Evolutionary conservation across 2,797 vertebrate genomes (phyloP).

Genomic region (Peromyscus melanophrys): DNA sequence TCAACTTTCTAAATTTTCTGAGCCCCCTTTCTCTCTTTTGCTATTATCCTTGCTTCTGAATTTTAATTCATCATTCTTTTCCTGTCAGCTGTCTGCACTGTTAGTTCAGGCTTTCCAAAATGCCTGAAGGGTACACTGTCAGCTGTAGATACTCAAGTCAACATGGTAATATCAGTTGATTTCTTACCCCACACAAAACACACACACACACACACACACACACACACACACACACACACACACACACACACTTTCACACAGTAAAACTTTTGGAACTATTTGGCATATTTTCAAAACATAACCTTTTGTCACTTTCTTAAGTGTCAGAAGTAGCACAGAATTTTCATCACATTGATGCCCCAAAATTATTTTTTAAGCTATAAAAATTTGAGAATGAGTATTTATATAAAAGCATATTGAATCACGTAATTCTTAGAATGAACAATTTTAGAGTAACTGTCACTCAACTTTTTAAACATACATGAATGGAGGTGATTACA

Average conservation of each 20-base stretch:
- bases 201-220: not conserved
- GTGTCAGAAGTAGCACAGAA: constrained; percentile 34
- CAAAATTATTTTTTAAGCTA: constrained; percentile 64
- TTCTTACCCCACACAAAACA: constrained; percentile 25
- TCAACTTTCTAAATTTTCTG: constrained; percentile 50
- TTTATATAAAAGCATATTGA: not conserved
- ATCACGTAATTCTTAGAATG: not conserved
- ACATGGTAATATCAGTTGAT: constrained; percentile 76
- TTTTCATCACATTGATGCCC: constrained; percentile 57
- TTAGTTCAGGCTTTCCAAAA: constrained; percentile 79
- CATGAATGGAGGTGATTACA: not conserved
- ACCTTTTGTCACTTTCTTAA: constrained; percentile 36
- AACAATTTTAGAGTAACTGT: not conserved
- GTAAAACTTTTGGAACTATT: constrained; percentile 48
- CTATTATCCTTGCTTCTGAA: constrained; percentile 52
- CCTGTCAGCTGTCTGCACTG: constrained; percentile 63
- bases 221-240: not conserved
- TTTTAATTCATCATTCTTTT: constrained; percentile 81
- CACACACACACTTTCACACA: not conserved
- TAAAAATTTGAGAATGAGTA: constrained; percentile 12
- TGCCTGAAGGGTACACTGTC: constrained; percentile 76
- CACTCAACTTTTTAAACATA: not conserved
- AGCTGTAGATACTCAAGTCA: constrained; percentile 75
- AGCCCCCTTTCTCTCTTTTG: not conserved
- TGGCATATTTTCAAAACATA: constrained; percentile 73